These are phyloP conservation scores for Allolobophora icterica DNA, from an alignment of 2,888 invertebrate genomes.

Conservation along the genomic window DNA sequence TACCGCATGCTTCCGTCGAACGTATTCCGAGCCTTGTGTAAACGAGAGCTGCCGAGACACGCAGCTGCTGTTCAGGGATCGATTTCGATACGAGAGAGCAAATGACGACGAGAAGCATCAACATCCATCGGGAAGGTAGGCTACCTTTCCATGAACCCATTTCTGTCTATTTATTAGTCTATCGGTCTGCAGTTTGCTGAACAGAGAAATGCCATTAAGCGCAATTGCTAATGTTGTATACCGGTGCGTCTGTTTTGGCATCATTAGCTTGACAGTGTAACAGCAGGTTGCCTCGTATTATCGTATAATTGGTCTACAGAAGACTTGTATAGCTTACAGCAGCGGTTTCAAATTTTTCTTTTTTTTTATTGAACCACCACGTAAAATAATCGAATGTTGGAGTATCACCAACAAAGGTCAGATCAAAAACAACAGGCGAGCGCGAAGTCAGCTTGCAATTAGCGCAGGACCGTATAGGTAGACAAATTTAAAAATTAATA, in stretches of 20 bases:
- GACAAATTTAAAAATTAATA: too few species aligned
- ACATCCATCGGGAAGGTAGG: neutral
- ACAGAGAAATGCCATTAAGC: slow-evolving; percentile 3
- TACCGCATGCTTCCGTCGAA: neutral
- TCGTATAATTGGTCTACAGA: neutral
- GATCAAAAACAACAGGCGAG: too few species aligned
- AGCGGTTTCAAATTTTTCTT: too few species aligned
- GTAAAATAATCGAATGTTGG: too few species aligned
- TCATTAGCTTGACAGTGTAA: neutral
- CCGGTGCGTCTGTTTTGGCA: neutral
- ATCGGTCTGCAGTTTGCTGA: neutral
- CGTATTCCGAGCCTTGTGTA: neutral
- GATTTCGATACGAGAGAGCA: neutral
- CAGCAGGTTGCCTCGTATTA: neutral
- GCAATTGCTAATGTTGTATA: neutral
- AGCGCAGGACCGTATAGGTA: too few species aligned
- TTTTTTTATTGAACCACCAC: too few species aligned
- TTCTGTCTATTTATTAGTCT: neutral
- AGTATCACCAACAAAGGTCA: too few species aligned
- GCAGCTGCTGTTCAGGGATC: neutral
- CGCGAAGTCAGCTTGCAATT: too few species aligned
- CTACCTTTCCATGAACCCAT: too few species aligned
- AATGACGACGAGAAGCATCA: neutral
- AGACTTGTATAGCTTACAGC: neutral
- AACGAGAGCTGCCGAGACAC: neutral